A percentile compares a stretch with the other conserved stretches of the same genome.
Evolutionary conservation across 2,113 vertebrate genomes (phyloP).

Genomic region (Pluvianellus socialis): DNA sequence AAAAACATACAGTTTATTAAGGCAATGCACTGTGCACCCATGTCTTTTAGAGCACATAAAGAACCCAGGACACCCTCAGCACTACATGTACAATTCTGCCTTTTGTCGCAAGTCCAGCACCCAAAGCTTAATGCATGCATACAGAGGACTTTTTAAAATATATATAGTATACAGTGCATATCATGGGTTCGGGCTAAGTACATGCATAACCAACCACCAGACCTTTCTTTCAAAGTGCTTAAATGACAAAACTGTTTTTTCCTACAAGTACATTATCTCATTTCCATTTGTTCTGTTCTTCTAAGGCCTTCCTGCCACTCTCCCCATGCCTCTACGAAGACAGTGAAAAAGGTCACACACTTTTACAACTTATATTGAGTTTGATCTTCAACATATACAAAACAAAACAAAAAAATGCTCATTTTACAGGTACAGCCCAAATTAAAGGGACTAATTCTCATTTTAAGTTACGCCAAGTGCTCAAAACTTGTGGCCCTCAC

Average conservation of each 20-base stretch:
- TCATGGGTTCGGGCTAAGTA: neutral
- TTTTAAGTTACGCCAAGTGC: neutral
- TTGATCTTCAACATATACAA: neutral
- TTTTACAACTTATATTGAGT: neutral
- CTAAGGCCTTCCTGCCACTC: neutral
- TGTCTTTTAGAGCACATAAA: neutral
- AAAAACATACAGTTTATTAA: neutral
- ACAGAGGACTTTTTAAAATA: neutral
- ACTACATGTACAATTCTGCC: neutral
- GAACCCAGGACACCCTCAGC: neutral
- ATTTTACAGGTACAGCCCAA: neutral
- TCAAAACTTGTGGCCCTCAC: neutral
- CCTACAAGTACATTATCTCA: neutral
- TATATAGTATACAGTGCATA: neutral
- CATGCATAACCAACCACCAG: neutral
- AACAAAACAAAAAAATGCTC: neutral
- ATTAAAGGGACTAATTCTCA: neutral
- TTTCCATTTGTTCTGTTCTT: neutral
- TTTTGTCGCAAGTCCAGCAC: neutral
- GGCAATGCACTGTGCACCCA: neutral
- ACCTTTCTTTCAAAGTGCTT: neutral
- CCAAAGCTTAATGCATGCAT: neutral
- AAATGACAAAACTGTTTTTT: neutral
- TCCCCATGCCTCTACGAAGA: neutral
- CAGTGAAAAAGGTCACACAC: neutral